Conservation (phyloP, 1,140 invertebrate species). For the Probaryconus sp. region DNA sequence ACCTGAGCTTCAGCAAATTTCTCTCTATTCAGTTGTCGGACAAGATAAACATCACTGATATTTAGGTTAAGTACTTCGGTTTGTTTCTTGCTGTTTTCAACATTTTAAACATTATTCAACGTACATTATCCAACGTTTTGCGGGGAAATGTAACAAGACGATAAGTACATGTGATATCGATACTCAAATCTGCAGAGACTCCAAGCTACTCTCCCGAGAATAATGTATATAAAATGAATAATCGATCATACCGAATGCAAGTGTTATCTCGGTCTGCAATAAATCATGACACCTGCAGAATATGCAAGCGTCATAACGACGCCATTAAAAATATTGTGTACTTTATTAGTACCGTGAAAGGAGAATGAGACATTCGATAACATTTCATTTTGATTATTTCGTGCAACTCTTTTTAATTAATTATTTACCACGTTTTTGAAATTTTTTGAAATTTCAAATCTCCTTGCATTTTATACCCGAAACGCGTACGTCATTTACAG, state of each 20-base stretch:
- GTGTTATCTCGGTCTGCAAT: conserved; percentile 18
- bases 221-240: conserved; percentile 44
- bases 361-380: no score
- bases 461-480: not conserved
- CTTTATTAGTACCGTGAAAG: not conserved
- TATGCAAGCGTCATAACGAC: conserved; percentile 12
- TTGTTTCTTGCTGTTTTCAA: conserved; percentile 12
- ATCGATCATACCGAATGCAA: conserved; percentile 30
- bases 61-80: conserved; percentile 19
- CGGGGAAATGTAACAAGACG: conserved; percentile 19
- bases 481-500: not conserved
- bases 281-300: conserved; percentile 31
- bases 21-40: no score
- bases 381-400: no score
- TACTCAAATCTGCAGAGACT: conserved; percentile 11
- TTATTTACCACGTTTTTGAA: no score
- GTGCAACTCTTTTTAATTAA: no score
- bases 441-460: no score
- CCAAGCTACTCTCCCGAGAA: conserved; percentile 14
- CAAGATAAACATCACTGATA: conserved; percentile 2
- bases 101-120: not conserved
- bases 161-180: conserved; percentile 32
- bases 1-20: no score
- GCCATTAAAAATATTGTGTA: not conserved
- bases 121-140: conserved; percentile 9